A percentile compares a stretch with the other conserved stretches of the same genome.
Evolutionary conservation across 2,888 invertebrate genomes (phyloP).

Genomic region (Sinodicranocentrus sp.): DNA sequence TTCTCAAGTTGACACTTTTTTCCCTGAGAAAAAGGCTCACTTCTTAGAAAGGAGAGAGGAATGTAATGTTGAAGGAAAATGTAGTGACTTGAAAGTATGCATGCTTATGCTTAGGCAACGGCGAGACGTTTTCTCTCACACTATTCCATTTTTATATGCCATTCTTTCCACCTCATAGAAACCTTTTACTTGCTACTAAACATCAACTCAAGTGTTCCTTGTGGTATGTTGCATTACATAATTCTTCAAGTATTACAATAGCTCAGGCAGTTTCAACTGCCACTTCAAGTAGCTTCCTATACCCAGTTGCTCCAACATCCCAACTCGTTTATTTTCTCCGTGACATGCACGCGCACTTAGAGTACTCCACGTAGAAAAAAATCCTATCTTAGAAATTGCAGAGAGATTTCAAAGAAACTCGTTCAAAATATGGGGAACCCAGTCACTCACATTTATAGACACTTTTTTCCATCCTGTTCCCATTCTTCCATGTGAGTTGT

Average conservation of each 20-base stretch:
- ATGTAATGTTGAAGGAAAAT: slow-evolving; percentile 13
- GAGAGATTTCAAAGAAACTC: slow-evolving; percentile 20
- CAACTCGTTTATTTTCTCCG: slow-evolving; percentile 33
- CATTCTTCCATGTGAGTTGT: too few species aligned
- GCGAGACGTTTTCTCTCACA: not conserved
- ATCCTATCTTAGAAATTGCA: not conserved
- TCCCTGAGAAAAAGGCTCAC: slow-evolving; percentile 14
- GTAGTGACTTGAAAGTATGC: slow-evolving; percentile 38
- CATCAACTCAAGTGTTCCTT: slow-evolving; percentile 56
- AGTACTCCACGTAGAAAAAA: too few species aligned
- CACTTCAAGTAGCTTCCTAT: slow-evolving; percentile 54
- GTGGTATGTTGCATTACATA: slow-evolving; percentile 62
- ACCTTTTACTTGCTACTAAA: slow-evolving; percentile 19
- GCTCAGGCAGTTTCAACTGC: slow-evolving; percentile 46
- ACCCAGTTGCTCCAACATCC: slow-evolving; percentile 33
- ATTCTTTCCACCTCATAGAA: slow-evolving; percentile 32
- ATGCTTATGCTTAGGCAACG: not conserved
- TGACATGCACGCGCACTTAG: slow-evolving; percentile 12
- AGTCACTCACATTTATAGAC: slow-evolving; percentile 16
- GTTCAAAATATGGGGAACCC: slow-evolving; percentile 7
- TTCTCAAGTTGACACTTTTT: slow-evolving; percentile 64
- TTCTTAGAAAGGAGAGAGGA: slow-evolving; percentile 6
- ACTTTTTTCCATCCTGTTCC: not conserved
- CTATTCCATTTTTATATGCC: slow-evolving; percentile 28
- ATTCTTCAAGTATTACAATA: slow-evolving; percentile 51